Evolutionary conservation across 1,140 invertebrate genomes (phyloP).

Genomic region (Kradibia gibbosae): DNA sequence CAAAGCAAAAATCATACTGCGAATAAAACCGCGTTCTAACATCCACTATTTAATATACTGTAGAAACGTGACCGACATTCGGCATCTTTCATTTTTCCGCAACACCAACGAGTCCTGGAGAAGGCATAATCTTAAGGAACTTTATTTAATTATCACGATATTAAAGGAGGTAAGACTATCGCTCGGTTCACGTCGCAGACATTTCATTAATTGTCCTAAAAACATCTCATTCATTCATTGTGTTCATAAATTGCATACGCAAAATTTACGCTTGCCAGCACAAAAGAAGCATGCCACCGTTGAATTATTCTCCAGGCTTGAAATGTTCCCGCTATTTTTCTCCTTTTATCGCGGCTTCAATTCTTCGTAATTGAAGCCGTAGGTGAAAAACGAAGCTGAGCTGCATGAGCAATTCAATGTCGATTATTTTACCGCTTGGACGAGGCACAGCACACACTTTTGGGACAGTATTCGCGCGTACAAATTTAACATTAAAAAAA

Average conservation of each 20-base stretch:
- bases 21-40: constrained; percentile 4
- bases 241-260: not conserved
- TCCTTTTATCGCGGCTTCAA: not conserved
- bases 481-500: constrained; percentile 52
- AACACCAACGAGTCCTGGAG: not conserved
- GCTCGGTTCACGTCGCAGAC: no score
- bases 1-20: not conserved
- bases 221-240: not conserved
- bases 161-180: constrained; percentile 6
- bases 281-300: constrained; percentile 18
- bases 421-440: constrained; percentile 23
- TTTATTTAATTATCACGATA: not conserved
- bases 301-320: not conserved
- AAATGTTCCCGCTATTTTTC: constrained; percentile 5
- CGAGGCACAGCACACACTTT: constrained; percentile 1
- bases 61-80: constrained; percentile 37
- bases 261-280: constrained; percentile 17
- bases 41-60: not conserved
- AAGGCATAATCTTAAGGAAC: not conserved
- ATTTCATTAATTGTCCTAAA: not conserved
- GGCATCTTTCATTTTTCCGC: constrained; percentile 14
- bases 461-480: constrained; percentile 8
- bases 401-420: constrained; percentile 1
- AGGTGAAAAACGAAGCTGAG: not conserved
- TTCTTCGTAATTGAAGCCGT: not conserved